phyloP scores from a whole-genome alignment of 2,113 vertebrate genomes.

The Onychostruthus taczanowskii region DNA sequence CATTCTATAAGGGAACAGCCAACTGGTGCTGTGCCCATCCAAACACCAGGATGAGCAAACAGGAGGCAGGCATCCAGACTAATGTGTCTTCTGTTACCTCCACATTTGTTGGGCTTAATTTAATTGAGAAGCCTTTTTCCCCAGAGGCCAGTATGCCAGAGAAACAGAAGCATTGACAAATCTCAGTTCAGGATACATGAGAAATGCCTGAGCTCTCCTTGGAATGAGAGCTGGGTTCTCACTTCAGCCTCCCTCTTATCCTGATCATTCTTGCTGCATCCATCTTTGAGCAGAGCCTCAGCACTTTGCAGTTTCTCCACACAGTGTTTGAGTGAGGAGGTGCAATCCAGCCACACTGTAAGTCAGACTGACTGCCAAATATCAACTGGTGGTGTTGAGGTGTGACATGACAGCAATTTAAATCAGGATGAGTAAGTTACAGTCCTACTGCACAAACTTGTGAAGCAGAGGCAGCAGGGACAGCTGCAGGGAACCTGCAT shows the following conservation, averaged over 20 bases:
- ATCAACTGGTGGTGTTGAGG: background rate
- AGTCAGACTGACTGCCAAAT: background rate
- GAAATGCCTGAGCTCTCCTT: background rate
- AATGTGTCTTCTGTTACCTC: background rate
- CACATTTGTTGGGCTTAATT: slow-evolving; percentile 14
- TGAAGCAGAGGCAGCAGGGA: background rate
- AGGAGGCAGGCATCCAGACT: slow-evolving; percentile 5
- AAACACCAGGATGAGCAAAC: slow-evolving; percentile 9
- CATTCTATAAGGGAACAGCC: background rate
- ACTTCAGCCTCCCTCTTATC: background rate
- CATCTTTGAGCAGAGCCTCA: background rate
- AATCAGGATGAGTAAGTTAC: background rate
- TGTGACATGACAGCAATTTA: background rate
- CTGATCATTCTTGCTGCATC: background rate
- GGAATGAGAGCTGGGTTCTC: background rate
- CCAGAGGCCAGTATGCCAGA: background rate
- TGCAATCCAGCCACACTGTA: background rate
- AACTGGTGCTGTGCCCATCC: slow-evolving; percentile 11
- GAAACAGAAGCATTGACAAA: background rate
- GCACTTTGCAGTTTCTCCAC: background rate
- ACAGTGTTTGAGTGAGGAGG: background rate
- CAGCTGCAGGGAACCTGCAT: background rate
- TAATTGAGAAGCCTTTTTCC: background rate
- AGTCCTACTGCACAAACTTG: background rate
- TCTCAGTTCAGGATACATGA: background rate